Percentiles rank a stretch among this genome's conserved stretches.
Conservation (phyloP, 2,888 invertebrate genomes). For the Cantharis rustica region DNA sequence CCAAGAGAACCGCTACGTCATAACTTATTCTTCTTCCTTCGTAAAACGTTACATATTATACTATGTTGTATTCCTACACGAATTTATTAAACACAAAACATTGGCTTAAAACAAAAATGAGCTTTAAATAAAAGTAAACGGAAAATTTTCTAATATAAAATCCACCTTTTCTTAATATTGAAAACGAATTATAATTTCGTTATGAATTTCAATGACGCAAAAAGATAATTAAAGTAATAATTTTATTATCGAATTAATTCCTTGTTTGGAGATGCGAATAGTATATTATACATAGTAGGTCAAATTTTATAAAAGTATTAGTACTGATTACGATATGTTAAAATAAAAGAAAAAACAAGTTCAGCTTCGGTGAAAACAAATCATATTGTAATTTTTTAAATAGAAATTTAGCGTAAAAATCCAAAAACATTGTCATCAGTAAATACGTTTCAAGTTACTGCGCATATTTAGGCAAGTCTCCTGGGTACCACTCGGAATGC, state of each 20-base stretch:
- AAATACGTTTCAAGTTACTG: conserved; percentile 66
- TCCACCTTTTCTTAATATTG: background rate
- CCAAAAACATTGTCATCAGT: conserved; percentile 50
- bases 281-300: background rate
- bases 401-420: conserved; percentile 27
- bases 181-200: background rate
- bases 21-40: conserved; percentile 55
- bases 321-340: background rate
- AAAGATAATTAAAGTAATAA: background rate
- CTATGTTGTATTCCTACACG: conserved; percentile 40
- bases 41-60: conserved; percentile 50
- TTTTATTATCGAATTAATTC: background rate
- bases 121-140: background rate
- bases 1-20: conserved; percentile 51
- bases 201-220: background rate
- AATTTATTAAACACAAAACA: conserved; percentile 41
- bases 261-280: background rate
- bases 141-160: background rate
- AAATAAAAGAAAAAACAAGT: background rate
- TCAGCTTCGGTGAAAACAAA: background rate
- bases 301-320: background rate
- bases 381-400: conserved; percentile 5
- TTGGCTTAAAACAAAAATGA: conserved; percentile 24
- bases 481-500: conserved; percentile 37
- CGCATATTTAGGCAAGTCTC: conserved; percentile 42